Percentiles rank a stretch among this genome's conserved stretches.
phyloP scores from a whole-genome alignment of 2,888 invertebrate species.

The Steinernema carpocapsae region DNA sequence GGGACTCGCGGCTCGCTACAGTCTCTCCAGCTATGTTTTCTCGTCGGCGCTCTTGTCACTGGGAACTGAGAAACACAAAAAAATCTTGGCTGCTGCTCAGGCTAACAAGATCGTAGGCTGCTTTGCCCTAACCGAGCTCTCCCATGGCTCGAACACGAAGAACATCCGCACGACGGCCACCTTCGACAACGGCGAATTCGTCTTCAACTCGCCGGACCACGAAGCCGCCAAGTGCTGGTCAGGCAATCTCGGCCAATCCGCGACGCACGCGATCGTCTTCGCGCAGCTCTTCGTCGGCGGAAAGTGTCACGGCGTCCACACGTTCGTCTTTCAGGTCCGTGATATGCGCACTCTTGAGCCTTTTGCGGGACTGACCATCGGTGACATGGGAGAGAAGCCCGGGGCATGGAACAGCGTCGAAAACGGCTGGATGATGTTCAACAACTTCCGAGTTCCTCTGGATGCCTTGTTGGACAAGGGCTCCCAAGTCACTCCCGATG shows the following conservation, averaged over 20 bases:
- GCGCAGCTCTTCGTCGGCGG: conserved; percentile 78
- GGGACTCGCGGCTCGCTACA: conserved; percentile 49
- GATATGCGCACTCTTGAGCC: conserved; percentile 78
- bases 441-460: conserved; percentile 82
- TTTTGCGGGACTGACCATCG: conserved; percentile 78
- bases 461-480: conserved; percentile 84
- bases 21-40: conserved; percentile 66
- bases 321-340: conserved; percentile 85
- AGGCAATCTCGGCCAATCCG: conserved; percentile 78
- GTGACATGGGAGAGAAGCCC: conserved; percentile 90
- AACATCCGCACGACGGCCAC: conserved; percentile 85
- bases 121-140: conserved; percentile 86
- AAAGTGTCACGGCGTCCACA: conserved; percentile 79
- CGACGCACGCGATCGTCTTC: conserved; percentile 85
- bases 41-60: conserved; percentile 69
- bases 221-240: conserved; percentile 86
- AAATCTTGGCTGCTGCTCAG: conserved; percentile 62
- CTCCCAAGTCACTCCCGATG: conserved; percentile 86
- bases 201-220: conserved; percentile 80
- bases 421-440: conserved; percentile 76
- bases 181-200: conserved; percentile 78
- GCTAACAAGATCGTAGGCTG: conserved; percentile 76
- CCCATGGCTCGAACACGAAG: conserved; percentile 88
- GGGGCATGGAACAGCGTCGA: conserved; percentile 85
- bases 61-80: conserved; percentile 69